phyloP scores from a whole-genome alignment of 2,113 vertebrate species.

The Ochotona princeps region DNA sequence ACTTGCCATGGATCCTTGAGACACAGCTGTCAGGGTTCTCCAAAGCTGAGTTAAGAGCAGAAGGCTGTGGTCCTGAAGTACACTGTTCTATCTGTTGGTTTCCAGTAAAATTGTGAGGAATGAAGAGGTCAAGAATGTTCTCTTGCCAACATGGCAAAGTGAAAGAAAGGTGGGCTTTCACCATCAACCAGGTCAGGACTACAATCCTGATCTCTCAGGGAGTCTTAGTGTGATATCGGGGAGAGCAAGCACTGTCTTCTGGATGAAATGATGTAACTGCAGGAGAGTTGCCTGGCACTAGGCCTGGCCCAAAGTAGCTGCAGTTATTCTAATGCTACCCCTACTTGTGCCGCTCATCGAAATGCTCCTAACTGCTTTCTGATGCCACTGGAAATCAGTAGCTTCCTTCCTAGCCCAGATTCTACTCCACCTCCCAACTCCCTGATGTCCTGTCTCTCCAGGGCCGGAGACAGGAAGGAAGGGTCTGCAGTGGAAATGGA shows the following conservation, averaged over 20 bases:
- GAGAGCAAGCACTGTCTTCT: background rate
- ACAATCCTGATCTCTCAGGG: background rate
- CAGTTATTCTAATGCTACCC: background rate
- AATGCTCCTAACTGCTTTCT: background rate
- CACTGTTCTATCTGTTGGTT: background rate
- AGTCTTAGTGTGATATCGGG: background rate
- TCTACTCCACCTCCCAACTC: accelerated
- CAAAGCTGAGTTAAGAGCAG: background rate
- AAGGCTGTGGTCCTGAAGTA: background rate
- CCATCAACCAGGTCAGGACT: background rate
- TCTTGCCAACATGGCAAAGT: background rate
- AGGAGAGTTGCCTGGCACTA: background rate
- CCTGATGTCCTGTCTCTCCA: background rate
- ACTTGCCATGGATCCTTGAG: background rate
- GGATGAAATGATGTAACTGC: background rate
- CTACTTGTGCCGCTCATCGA: background rate
- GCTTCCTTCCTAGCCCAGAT: background rate
- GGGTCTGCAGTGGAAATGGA: background rate
- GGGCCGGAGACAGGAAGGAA: background rate
- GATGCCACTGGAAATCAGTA: background rate
- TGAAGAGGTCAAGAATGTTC: background rate
- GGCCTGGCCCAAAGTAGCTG: background rate
- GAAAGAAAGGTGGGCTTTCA: background rate
- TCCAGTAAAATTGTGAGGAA: background rate
- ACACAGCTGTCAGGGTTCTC: background rate